Evolutionary conservation across 2,797 vertebrate genomes (phyloP).

Genomic region (Hydrophis major): DNA sequence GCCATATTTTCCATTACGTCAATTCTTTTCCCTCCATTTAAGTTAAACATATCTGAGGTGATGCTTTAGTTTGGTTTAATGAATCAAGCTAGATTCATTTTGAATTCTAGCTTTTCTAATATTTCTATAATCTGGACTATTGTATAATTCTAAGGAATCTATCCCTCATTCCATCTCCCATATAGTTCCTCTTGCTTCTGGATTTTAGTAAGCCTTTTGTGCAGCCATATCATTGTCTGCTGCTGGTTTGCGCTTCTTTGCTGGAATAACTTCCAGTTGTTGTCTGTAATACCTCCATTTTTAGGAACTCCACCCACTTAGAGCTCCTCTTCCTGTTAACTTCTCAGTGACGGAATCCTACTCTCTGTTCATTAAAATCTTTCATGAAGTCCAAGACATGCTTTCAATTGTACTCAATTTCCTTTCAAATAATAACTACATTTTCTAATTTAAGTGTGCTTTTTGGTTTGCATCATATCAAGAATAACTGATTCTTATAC

Average conservation of each 20-base stretch:
- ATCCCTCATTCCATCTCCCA: neutral
- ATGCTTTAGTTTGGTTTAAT: neutral
- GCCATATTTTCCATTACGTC: neutral
- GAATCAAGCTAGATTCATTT: neutral
- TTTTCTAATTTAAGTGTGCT: neutral
- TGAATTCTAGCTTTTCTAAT: neutral
- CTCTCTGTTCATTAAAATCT: neutral
- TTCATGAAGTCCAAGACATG: neutral
- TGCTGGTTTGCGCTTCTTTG: neutral
- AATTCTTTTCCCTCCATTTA: neutral
- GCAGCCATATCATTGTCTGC: neutral
- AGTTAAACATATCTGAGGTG: neutral
- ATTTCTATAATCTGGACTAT: neutral
- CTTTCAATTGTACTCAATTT: neutral
- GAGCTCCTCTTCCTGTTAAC: neutral
- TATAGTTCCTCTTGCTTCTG: neutral
- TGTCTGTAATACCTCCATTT: neutral
- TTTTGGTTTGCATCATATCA: neutral
- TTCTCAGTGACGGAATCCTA: neutral
- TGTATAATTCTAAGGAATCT: neutral
- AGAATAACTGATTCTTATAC: neutral
- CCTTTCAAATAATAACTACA: neutral
- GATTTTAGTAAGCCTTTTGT: neutral
- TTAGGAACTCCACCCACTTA: neutral
- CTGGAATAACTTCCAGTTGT: neutral